Evolutionary conservation across 1,140 invertebrate species (phyloP).

Genomic region (Bombus superbus): DNA sequence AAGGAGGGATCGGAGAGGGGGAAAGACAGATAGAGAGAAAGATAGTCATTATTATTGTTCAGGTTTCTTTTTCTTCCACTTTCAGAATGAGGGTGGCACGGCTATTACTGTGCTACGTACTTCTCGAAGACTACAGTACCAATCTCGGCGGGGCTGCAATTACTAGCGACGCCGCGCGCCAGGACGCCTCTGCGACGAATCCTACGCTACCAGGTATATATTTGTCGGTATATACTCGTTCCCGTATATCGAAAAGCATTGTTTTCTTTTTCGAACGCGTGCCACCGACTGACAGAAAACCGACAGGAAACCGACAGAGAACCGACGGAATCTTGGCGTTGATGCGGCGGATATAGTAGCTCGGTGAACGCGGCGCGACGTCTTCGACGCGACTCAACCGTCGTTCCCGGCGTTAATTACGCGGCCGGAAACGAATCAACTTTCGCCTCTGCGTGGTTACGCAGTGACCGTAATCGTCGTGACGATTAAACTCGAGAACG

Average conservation of each 20-base stretch:
- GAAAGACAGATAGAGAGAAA: neutral
- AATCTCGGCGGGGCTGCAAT: conserved; percentile 74
- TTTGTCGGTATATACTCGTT: conserved; percentile 8
- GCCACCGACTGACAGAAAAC: neutral
- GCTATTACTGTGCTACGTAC: conserved; percentile 80
- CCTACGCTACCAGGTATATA: conserved; percentile 66
- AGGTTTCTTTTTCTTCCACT: conserved; percentile 65
- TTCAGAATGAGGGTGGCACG: conserved; percentile 81
- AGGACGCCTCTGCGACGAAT: conserved; percentile 73
- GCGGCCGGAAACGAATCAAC: too few species aligned
- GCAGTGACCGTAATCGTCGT: too few species aligned
- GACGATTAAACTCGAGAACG: neutral
- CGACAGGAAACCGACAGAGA: neutral
- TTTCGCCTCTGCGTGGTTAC: neutral
- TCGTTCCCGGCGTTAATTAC: too few species aligned
- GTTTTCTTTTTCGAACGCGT: conserved; percentile 25
- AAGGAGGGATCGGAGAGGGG: neutral
- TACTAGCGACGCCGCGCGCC: conserved; percentile 76
- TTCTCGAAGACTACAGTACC: conserved; percentile 79
- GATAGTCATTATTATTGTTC: conserved; percentile 61
- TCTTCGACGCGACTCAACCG: neutral
- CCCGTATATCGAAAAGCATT: conserved; percentile 28
- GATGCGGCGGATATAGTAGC: neutral
- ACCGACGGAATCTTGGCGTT: neutral
- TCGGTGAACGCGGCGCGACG: neutral